Conservation (phyloP, 2,888 invertebrate genomes). For the Mesorhabditis belari region DNA sequence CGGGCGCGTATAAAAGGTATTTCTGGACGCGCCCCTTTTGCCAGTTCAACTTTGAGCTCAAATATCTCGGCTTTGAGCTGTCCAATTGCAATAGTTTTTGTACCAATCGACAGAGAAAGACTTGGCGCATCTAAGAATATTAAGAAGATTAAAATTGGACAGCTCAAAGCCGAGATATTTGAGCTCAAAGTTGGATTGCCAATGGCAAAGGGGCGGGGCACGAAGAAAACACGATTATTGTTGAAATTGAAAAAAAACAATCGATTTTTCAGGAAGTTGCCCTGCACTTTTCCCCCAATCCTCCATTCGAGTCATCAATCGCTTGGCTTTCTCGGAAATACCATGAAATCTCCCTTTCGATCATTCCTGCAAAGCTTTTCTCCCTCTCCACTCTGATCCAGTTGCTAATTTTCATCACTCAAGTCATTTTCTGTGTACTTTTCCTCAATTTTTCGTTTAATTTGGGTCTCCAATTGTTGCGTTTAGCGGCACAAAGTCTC, state of each 20-base stretch:
- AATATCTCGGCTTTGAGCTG: too few species aligned
- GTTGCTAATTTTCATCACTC: not conserved
- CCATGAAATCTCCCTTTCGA: not conserved
- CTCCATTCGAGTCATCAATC: not conserved
- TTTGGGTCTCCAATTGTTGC: not conserved
- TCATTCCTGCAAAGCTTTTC: not conserved
- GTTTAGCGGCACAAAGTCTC: not conserved
- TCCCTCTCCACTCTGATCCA: not conserved
- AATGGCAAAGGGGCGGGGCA: not conserved
- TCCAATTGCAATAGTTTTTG: too few species aligned
- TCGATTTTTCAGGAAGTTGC: not conserved
- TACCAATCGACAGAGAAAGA: not conserved
- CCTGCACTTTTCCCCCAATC: not conserved
- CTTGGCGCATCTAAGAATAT: not conserved
- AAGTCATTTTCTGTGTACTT: not conserved
- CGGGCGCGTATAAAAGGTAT: too few species aligned
- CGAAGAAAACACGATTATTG: too few species aligned
- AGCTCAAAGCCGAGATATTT: not conserved
- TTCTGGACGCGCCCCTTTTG: too few species aligned
- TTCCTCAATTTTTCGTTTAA: not conserved
- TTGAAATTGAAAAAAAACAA: not conserved
- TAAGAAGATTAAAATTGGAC: not conserved
- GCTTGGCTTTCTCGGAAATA: not conserved
- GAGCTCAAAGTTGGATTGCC: not conserved
- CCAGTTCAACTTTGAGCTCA: too few species aligned